These are phyloP conservation scores for Lysandra coridon DNA, from an alignment of 2,888 invertebrate species.

Conservation along the genomic window DNA sequence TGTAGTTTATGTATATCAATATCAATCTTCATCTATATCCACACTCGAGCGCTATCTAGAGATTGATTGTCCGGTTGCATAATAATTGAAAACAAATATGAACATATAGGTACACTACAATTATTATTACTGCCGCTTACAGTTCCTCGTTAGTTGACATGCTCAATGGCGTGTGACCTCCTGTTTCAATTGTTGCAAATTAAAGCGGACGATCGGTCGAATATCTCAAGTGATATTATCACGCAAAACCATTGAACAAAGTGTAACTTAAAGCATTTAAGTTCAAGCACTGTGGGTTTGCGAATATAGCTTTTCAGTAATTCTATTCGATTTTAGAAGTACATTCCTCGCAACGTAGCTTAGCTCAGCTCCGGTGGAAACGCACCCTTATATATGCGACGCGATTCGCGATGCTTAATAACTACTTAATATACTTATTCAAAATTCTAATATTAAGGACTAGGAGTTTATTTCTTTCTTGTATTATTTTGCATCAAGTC, in stretches of 20 bases:
- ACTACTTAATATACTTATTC: too few species aligned
- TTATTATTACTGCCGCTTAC: background rate
- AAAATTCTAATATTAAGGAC: too few species aligned
- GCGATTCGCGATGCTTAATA: too few species aligned
- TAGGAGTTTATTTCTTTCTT: too few species aligned
- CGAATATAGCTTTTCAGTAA: background rate
- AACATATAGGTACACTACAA: background rate
- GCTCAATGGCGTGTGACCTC: conserved; percentile 29
- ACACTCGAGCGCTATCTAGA: background rate
- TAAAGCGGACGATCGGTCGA: conserved; percentile 29
- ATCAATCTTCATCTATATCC: too few species aligned
- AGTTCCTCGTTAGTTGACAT: conserved; percentile 18
- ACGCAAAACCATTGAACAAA: conserved; percentile 27
- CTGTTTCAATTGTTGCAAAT: conserved; percentile 32
- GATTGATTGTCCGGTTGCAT: conserved; percentile 5
- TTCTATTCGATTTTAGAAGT: too few species aligned
- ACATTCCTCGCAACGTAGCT: too few species aligned
- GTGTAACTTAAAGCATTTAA: background rate
- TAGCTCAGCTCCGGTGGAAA: too few species aligned
- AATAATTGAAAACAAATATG: conserved; percentile 27
- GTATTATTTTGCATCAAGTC: too few species aligned
- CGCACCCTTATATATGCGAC: too few species aligned
- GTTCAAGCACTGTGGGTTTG: background rate
- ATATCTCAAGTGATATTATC: conserved; percentile 30
- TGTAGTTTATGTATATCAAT: too few species aligned